These are phyloP conservation scores for Idaea straminata DNA, from an alignment of 2,888 invertebrate species.

Conservation along the genomic window DNA sequence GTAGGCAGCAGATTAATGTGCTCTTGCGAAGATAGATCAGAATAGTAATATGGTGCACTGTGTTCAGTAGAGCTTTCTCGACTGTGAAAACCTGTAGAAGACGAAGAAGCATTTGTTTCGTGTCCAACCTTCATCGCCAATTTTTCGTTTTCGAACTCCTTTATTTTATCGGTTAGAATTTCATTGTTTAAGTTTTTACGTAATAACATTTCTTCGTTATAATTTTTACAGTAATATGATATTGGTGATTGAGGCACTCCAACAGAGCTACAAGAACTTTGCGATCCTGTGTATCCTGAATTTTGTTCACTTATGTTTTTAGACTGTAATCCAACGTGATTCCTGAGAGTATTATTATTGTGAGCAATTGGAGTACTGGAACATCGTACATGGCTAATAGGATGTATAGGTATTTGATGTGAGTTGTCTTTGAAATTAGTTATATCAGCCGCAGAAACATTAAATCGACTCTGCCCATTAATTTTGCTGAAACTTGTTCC, in stretches of 20 bases:
- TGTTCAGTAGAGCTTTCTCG: constrained; percentile 83
- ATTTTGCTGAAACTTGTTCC: constrained; percentile 40
- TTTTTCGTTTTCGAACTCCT: constrained; percentile 71
- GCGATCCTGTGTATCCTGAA: constrained; percentile 57
- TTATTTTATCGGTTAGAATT: constrained; percentile 64
- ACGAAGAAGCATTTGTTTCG: constrained; percentile 58
- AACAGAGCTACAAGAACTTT: constrained; percentile 62
- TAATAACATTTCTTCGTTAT: constrained; percentile 57
- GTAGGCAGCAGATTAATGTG: constrained; percentile 70
- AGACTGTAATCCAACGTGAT: constrained; percentile 38
- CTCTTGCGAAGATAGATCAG: constrained; percentile 83
- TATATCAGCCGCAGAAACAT: constrained; percentile 37
- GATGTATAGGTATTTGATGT: constrained; percentile 38
- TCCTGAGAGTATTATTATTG: constrained; percentile 35
- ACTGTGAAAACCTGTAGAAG: constrained; percentile 78
- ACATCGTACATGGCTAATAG: constrained; percentile 48
- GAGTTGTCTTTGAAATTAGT: constrained; percentile 48
- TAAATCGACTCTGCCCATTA: constrained; percentile 37
- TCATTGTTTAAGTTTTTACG: constrained; percentile 71
- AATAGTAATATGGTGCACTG: constrained; percentile 92
- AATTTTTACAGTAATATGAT: constrained; percentile 73
- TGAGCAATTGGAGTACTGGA: constrained; percentile 63
- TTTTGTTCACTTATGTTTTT: constrained; percentile 49
- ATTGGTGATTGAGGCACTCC: constrained; percentile 63
- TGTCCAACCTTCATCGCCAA: constrained; percentile 47